A percentile compares a stretch with the other conserved stretches of the same genome.
Conservation (phyloP, 1,140 invertebrate genomes). For the Drosophila takahashii region DNA sequence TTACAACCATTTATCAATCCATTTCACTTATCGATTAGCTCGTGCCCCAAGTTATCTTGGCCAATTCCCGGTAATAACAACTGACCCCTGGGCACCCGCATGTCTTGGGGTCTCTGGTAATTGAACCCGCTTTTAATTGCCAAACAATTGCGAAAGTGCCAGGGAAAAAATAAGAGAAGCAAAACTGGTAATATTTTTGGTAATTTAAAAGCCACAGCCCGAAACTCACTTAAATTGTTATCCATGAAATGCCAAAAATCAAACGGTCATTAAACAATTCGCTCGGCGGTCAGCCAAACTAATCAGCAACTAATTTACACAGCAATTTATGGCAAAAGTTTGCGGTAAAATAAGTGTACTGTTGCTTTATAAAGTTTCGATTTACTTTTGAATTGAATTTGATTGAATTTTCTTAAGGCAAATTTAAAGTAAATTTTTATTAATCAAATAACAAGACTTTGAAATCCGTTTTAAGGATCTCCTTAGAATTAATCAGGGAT, state of each 20-base stretch:
- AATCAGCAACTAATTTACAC: constrained; percentile 73
- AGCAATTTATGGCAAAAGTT: constrained; percentile 56
- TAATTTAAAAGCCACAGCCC: constrained; percentile 11
- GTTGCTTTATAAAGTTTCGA: background rate
- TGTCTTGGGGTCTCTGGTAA: constrained; percentile 31
- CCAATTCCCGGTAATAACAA: constrained; percentile 16
- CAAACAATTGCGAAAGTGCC: constrained; percentile 62
- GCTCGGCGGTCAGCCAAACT: constrained; percentile 47
- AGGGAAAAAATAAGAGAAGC: background rate
- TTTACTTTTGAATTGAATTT: constrained; percentile 13
- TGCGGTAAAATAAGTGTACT: constrained; percentile 9
- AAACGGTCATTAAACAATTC: constrained; percentile 42
- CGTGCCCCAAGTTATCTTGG: constrained; percentile 32
- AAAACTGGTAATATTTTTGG: constrained; percentile 19
- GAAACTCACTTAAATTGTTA: constrained; percentile 2
- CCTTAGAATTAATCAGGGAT: no score
- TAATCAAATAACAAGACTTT: no score
- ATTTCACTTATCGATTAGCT: constrained; percentile 66
- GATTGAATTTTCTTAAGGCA: background rate
- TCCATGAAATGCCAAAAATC: constrained; percentile 42
- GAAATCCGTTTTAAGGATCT: no score
- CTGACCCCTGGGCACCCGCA: constrained; percentile 45
- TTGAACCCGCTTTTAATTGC: constrained; percentile 63
- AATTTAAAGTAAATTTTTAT: background rate
- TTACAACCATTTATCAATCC: constrained; percentile 61